Base-by-base conservation (phyloP, 2,888 invertebrate species). In the Drosophila limbata region DNA sequence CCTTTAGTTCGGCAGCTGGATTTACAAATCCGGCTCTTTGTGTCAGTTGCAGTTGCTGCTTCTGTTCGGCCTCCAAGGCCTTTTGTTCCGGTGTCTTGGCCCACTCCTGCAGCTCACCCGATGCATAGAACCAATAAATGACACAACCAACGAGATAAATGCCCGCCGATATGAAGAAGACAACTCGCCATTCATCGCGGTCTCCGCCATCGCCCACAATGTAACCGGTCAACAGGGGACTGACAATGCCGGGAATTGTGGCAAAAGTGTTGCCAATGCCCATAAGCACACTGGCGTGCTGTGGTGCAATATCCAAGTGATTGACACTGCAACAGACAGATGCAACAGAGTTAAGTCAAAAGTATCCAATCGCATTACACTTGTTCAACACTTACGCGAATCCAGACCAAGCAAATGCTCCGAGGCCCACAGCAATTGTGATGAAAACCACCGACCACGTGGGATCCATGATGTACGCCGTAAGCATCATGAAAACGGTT, bases 321-420 rank as follows among this genome's bases (percentile, higher is more conserved):
- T 96, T 96, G 0, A 96, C 96, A 74, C 96, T 96, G 92, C 61
- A 92, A 89, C 60, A 15, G 45, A 89, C 60, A 15, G 45, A 31
- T 19, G 28, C 17, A 50, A 17, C 28, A 47, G 35, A 28, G 39
- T 45, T 63, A 60, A 33, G 13, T 9, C 10, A 6, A 13, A 21
- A 48, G 15, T 42, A 33, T 11, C 19, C 11, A 10, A 31, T n/a
- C n/a, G 8, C 4, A 13, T 9, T 13, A 13, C 50, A 48, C 15
- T 47, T 33, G 17, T 39, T 31, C 10, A 21, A 68, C 13, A 89
- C 91, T 93, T 93, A 96, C 96, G 96, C 95, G 91, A 97, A 97
- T 44, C 98, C 98, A 6, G 97, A 96, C 97, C 98, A 98, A 0
- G 98, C 97, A 91, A 98, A 97, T 0, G 98, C 97, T 1, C 98